phyloP scores from a whole-genome alignment of 1,140 invertebrate species.

The Telenomus remus region DNA sequence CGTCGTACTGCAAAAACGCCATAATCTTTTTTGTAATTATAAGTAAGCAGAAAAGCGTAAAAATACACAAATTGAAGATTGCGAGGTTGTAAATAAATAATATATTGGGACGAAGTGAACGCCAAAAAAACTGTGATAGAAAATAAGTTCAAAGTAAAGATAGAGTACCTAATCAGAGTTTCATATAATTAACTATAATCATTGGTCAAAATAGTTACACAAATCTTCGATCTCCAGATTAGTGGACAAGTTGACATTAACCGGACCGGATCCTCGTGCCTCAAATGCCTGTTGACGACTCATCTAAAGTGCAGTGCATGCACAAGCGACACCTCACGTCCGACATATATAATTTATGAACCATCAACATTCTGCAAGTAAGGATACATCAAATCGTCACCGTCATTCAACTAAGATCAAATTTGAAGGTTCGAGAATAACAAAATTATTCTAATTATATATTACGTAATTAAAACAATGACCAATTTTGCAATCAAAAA shows the following conservation, averaged over 20 bases:
- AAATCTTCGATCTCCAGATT: slow-evolving; percentile 51
- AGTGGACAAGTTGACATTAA: slow-evolving; percentile 56
- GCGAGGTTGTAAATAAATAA: slow-evolving; percentile 28
- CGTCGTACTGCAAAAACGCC: no score
- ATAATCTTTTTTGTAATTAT: neutral
- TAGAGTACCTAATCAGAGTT: slow-evolving; percentile 40
- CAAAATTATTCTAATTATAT: neutral
- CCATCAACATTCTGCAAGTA: slow-evolving; percentile 70
- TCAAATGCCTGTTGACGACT: slow-evolving; percentile 69
- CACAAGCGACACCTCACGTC: slow-evolving; percentile 66
- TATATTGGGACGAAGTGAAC: neutral
- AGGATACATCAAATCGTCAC: slow-evolving; percentile 74
- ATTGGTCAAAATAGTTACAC: slow-evolving; percentile 41
- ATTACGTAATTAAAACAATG: no score
- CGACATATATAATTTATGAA: slow-evolving; percentile 75
- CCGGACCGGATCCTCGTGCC: slow-evolving; percentile 66
- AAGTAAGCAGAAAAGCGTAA: neutral
- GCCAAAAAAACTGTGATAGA: slow-evolving; percentile 3
- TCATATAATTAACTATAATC: slow-evolving; percentile 46
- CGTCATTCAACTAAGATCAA: slow-evolving; percentile 36
- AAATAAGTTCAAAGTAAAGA: no score
- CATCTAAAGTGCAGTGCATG: slow-evolving; percentile 60
- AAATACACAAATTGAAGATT: neutral
- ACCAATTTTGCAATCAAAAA: no score
- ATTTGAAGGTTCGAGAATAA: neutral